Conservation (phyloP, 2,113 vertebrate genomes). For the Xenopus tropicalis region UCB_Xtro_10.0 CM004449.2:68072501-68073000, state of each 20-base stretch:
- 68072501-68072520: too few species aligned
- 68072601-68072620: neutral
- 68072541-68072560: too few species aligned
- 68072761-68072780: constrained; percentile 66
- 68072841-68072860: constrained; percentile 71
- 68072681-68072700: neutral
- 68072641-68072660: neutral
- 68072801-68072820: constrained; percentile 67
- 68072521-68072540: too few species aligned
- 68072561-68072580: neutral
- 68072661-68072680: neutral
- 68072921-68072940: neutral
- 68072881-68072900: constrained; percentile 71
- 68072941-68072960: neutral
- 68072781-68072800: constrained; percentile 77
- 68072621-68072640: neutral
- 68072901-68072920: neutral
- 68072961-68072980: neutral
- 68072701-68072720: neutral
- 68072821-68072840: constrained; percentile 75
- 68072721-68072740: neutral
- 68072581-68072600: neutral
- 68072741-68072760: constrained; percentile 5
- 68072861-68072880: constrained; percentile 77
- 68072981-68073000: too few species aligned